Conservation (phyloP, 1,140 invertebrate genomes). For the Drosophila gunungcola region DNA sequence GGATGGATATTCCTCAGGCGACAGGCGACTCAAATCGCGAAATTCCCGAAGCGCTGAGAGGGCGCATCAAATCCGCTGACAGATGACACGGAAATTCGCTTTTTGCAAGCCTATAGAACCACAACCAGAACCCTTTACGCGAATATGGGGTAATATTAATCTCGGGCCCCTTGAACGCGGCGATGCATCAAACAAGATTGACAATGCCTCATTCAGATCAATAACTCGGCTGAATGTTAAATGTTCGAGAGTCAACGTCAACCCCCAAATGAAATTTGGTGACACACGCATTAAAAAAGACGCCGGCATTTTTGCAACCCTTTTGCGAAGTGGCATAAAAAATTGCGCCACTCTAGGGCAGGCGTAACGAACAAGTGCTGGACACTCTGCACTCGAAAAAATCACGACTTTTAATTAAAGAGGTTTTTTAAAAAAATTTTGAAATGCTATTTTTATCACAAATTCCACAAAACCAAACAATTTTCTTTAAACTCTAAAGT, state of each 20-base stretch:
- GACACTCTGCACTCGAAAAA: constrained; percentile 7
- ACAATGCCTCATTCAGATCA: constrained; percentile 74
- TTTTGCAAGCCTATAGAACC: constrained; percentile 28
- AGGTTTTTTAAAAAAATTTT: too few relatives aligned
- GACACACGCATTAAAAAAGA: constrained; percentile 58
- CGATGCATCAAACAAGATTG: constrained; percentile 77
- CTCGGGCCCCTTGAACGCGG: constrained; percentile 32
- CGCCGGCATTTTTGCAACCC: constrained; percentile 70
- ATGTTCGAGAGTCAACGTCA: constrained; percentile 45
- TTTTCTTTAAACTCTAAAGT: too few relatives aligned
- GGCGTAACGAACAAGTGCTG: constrained; percentile 73
- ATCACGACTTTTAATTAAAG: not conserved
- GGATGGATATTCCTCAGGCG: constrained; percentile 8
- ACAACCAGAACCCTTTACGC: constrained; percentile 45
- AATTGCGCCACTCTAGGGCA: constrained; percentile 74
- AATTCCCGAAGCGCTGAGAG: constrained; percentile 24
- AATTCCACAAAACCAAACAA: too few relatives aligned
- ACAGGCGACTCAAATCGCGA: constrained; percentile 34
- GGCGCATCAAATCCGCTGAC: constrained; percentile 68
- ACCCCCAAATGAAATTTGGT: constrained; percentile 53
- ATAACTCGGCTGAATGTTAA: constrained; percentile 55
- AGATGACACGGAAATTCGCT: constrained; percentile 77
- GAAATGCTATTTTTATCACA: too few relatives aligned
- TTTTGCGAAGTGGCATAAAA: constrained; percentile 69
- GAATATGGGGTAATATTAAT: constrained; percentile 66